These are phyloP conservation scores for Stigmatopora nigra DNA, from an alignment of 2,113 vertebrate genomes.

Conservation along the genomic window DNA sequence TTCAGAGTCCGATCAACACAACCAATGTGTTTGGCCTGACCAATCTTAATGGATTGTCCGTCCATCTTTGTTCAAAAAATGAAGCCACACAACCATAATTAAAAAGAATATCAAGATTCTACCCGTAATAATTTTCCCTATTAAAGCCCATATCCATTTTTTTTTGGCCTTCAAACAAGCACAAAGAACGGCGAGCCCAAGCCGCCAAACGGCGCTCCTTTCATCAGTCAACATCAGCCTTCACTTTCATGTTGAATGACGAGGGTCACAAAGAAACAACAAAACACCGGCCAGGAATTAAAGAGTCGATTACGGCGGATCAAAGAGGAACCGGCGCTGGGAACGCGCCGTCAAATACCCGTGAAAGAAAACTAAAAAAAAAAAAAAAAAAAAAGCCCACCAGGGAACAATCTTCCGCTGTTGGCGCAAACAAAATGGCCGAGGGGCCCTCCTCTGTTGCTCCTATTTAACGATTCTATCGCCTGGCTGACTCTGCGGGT, in stretches of 20 bases:
- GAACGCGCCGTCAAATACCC: slow-evolving; percentile 38
- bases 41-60: no score
- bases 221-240: slow-evolving; percentile 31
- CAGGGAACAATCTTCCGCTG: slow-evolving; percentile 72
- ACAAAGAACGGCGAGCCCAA: background rate
- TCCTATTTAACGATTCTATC: slow-evolving; percentile 74
- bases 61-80: no score
- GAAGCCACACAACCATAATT: no score
- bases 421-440: slow-evolving; percentile 80
- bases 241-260: slow-evolving; percentile 38
- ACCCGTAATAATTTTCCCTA: no score
- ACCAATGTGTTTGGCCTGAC: no score
- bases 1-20: no score
- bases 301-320: slow-evolving; percentile 32
- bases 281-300: slow-evolving; percentile 35
- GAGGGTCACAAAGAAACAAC: slow-evolving; percentile 43
- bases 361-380: slow-evolving; percentile 37
- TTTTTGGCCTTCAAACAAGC: background rate
- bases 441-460: slow-evolving; percentile 67
- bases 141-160: no score
- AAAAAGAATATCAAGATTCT: no score
- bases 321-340: slow-evolving; percentile 27
- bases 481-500: slow-evolving; percentile 75
- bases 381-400: slow-evolving; percentile 45
- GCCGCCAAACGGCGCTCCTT: slow-evolving; percentile 10